These are phyloP conservation scores for Melanargia galathea DNA, from an alignment of 2,888 invertebrate species.

Conservation along the genomic window DNA sequence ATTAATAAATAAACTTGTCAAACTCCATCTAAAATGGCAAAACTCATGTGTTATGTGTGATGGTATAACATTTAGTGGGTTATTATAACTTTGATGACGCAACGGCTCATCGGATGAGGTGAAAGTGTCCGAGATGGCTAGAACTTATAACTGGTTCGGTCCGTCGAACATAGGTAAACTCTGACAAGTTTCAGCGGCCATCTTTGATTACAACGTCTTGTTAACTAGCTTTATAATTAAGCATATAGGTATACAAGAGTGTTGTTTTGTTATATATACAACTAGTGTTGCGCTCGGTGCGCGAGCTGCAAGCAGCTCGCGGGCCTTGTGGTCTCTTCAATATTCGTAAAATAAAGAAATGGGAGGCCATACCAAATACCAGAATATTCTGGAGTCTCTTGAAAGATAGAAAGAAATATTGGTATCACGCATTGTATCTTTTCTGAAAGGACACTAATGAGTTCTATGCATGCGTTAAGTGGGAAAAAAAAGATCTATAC, in stretches of 20 bases:
- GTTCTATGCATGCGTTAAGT: no score
- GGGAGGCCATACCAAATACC: no score
- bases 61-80: constrained; percentile 46
- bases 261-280: constrained; percentile 8
- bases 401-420: no score
- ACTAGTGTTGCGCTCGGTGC: no score
- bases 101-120: constrained; percentile 46
- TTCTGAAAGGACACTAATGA: no score
- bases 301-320: no score
- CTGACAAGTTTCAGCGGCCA: constrained; percentile 18
- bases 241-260: constrained; percentile 4
- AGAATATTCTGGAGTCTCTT: no score
- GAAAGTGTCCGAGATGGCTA: constrained; percentile 53
- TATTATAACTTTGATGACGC: constrained; percentile 48
- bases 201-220: constrained; percentile 15
- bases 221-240: not conserved
- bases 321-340: no score
- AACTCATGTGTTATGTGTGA: constrained; percentile 17
- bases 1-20: no score
- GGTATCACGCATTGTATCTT: no score
- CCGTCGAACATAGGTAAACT: constrained; percentile 22
- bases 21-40: not conserved
- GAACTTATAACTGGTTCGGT: constrained; percentile 48
- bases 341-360: no score
- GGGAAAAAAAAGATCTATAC: no score